Conservation (phyloP, 2,888 invertebrate species). For the Mayetiola destructor region DNA sequence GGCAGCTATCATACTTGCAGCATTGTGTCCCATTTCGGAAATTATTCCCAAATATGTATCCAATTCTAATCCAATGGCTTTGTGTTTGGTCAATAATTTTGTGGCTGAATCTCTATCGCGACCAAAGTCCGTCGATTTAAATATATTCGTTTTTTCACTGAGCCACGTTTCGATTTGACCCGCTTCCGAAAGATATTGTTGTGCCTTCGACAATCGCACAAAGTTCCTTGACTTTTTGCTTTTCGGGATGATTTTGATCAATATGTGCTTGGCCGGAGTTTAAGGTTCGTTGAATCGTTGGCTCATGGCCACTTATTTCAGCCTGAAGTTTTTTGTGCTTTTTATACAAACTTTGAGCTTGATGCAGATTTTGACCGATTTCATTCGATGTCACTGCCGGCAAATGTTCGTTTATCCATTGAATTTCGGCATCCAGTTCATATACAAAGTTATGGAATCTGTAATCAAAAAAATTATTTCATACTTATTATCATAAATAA, state of each 20-base stretch:
- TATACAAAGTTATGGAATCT: slow-evolving; percentile 83
- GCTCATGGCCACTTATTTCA: slow-evolving; percentile 75
- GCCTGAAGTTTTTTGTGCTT: slow-evolving; percentile 87
- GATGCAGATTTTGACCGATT: slow-evolving; percentile 73
- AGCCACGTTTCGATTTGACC: slow-evolving; percentile 89
- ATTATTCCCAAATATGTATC: slow-evolving; percentile 86
- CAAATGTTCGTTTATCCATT: slow-evolving; percentile 86
- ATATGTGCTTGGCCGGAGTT: slow-evolving; percentile 62
- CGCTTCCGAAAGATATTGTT: slow-evolving; percentile 84
- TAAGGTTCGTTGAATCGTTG: slow-evolving; percentile 69
- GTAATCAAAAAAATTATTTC: slow-evolving; percentile 12
- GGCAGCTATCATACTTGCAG: slow-evolving; percentile 61
- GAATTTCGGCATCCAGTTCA: slow-evolving; percentile 80
- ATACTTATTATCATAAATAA: too few relatives aligned
- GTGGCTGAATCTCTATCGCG: slow-evolving; percentile 80
- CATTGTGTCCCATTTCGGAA: slow-evolving; percentile 81
- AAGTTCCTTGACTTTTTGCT: slow-evolving; percentile 57
- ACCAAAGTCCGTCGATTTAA: slow-evolving; percentile 76
- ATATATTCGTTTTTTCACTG: slow-evolving; percentile 67
- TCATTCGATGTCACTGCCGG: slow-evolving; percentile 62
- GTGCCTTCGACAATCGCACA: slow-evolving; percentile 66
- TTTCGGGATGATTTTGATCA: slow-evolving; percentile 65
- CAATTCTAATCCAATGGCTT: slow-evolving; percentile 80
- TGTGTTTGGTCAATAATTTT: slow-evolving; percentile 86
- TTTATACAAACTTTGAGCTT: slow-evolving; percentile 81